Conservation (phyloP, 1,140 invertebrate genomes). For the Atta colombica region DNA sequence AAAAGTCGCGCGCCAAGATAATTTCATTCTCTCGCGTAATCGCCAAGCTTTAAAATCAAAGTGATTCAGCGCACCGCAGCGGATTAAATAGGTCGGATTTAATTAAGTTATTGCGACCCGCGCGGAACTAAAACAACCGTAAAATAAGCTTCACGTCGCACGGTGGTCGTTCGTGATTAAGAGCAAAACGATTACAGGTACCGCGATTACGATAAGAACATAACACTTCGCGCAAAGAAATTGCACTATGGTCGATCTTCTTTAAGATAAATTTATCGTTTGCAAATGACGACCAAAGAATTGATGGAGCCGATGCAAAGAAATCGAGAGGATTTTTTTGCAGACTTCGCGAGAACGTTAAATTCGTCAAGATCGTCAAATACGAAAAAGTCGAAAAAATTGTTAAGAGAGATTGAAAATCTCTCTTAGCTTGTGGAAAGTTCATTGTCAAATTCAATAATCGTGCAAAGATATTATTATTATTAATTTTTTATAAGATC, state of each 20-base stretch:
- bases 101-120: constrained; percentile 39
- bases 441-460: not conserved
- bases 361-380: constrained; percentile 26
- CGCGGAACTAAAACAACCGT: constrained; percentile 18
- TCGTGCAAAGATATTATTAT: not conserved
- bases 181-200: not conserved
- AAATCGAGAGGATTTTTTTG: constrained; percentile 26
- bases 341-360: constrained; percentile 31
- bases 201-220: not conserved
- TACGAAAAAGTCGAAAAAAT: constrained; percentile 34
- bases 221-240: not conserved
- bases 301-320: constrained; percentile 24
- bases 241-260: constrained; percentile 17
- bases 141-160: constrained; percentile 21
- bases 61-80: not conserved
- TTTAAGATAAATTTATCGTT: constrained; percentile 58
- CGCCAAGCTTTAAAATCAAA: constrained; percentile 45
- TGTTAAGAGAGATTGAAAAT: constrained; percentile 27
- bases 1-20: constrained; percentile 21
- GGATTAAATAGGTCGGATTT: constrained; percentile 48
- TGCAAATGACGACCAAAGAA: constrained; percentile 40
- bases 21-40: constrained; percentile 36
- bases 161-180: constrained; percentile 16
- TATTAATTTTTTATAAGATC: not conserved
- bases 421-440: not conserved